Conservation (phyloP, 2,888 invertebrate genomes). For the Chydorus sphaericus region DNA sequence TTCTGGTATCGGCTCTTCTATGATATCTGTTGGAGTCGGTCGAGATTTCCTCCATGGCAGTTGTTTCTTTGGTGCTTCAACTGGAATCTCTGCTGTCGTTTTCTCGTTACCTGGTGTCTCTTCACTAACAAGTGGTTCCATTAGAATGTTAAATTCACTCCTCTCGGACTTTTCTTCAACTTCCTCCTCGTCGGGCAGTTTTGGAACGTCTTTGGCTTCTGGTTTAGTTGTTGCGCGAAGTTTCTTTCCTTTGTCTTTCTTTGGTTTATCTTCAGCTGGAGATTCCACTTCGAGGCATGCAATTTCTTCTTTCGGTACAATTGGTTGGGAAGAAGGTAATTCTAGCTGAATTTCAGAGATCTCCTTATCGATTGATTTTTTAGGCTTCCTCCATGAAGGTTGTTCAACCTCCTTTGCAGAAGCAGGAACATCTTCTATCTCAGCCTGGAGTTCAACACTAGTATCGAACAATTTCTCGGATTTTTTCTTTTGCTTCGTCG, state of each 20-base stretch:
- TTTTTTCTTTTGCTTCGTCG: too few relatives aligned
- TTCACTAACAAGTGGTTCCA: slow-evolving; percentile 10
- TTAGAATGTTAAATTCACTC: slow-evolving; percentile 21
- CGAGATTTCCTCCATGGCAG: background rate
- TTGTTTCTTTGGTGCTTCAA: background rate
- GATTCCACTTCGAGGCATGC: slow-evolving; percentile 13
- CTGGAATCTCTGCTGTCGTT: slow-evolving; percentile 15
- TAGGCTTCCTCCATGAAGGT: slow-evolving; percentile 13
- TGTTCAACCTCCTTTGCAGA: background rate
- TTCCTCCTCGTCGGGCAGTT: background rate
- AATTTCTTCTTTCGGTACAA: background rate
- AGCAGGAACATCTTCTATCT: background rate
- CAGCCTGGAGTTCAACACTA: background rate
- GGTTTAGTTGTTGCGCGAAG: background rate
- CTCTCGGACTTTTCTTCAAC: background rate
- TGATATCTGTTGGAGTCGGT: slow-evolving; percentile 23
- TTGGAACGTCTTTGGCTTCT: background rate
- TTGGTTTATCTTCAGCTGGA: slow-evolving; percentile 21
- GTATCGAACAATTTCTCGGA: too few relatives aligned
- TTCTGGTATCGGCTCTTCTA: slow-evolving; percentile 15
- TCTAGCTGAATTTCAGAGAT: background rate
- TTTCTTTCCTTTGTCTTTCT: slow-evolving; percentile 16
- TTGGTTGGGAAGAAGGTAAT: background rate
- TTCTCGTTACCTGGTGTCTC: slow-evolving; percentile 20
- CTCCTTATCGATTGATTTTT: slow-evolving; percentile 20